A percentile compares a stretch with the other conserved stretches of the same genome.
Evolutionary conservation across 2,797 vertebrate species (phyloP).

Genomic region (Sebastes nivosus): DNA sequence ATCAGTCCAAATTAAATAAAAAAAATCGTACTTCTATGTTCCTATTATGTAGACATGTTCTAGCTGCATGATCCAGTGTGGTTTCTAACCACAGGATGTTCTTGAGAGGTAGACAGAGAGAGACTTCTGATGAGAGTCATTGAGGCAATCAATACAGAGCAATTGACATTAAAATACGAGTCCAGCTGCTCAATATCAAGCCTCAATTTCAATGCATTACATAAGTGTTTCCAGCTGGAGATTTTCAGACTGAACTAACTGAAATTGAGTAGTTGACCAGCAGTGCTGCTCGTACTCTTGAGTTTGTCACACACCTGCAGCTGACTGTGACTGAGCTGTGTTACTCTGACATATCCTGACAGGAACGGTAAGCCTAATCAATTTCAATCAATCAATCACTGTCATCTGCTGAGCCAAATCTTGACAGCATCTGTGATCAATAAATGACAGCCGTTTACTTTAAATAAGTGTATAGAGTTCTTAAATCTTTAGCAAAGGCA

Average conservation of each 20-base stretch:
- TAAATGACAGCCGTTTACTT: neutral
- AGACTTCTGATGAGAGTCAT: neutral
- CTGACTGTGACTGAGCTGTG: neutral
- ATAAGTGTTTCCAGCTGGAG: constrained; percentile 25
- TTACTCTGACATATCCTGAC: neutral
- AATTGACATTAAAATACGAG: neutral
- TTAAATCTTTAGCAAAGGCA: neutral
- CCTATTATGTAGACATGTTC: neutral
- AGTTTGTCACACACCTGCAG: neutral
- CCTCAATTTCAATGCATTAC: constrained; percentile 19
- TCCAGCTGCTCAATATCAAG: constrained; percentile 14
- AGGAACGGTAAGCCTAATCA: neutral
- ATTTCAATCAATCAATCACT: neutral
- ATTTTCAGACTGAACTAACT: constrained; percentile 1
- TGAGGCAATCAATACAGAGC: constrained; percentile 2
- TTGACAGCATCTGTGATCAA: neutral
- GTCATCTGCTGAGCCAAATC: neutral
- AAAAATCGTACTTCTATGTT: neutral
- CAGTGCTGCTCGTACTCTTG: neutral
- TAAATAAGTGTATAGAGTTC: neutral
- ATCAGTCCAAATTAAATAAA: neutral
- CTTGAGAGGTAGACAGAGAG: neutral
- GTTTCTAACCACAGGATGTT: neutral
- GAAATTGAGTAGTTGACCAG: neutral
- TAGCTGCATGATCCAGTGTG: neutral